A percentile compares a stretch with the other conserved stretches of the same genome.
These are phyloP conservation scores for Pteruthius melanotis DNA, from an alignment of 2,113 vertebrate species.

Conservation along the genomic window DNA sequence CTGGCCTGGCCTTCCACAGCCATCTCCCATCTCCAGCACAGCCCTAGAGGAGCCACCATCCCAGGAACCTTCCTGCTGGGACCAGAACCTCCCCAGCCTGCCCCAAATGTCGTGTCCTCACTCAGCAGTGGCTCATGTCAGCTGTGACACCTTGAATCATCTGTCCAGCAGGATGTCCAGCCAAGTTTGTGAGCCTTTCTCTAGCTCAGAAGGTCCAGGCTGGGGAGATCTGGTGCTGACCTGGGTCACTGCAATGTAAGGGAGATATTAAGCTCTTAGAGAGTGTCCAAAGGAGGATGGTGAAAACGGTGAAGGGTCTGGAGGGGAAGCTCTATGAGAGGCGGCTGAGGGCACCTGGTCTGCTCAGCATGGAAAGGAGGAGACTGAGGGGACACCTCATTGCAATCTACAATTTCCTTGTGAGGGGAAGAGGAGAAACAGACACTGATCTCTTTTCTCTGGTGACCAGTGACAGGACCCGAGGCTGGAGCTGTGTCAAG, in stretches of 20 bases:
- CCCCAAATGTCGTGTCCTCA: background rate
- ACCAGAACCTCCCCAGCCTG: background rate
- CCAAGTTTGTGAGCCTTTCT: background rate
- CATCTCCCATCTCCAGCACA: background rate
- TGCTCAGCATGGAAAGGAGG: background rate
- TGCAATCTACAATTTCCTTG: background rate
- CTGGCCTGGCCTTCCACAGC: background rate
- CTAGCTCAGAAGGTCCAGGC: background rate
- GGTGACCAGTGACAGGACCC: background rate
- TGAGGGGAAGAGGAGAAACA: background rate
- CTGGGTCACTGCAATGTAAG: background rate
- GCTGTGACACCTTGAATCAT: background rate
- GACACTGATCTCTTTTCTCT: background rate
- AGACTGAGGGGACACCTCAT: background rate
- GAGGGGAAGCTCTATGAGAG: background rate
- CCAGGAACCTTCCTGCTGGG: background rate
- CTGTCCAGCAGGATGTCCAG: background rate
- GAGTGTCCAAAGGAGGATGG: background rate
- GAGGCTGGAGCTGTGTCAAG: background rate
- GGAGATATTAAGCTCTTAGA: background rate
- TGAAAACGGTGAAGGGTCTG: background rate
- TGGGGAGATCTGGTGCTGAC: background rate
- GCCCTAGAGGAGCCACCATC: background rate
- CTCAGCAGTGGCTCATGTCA: background rate
- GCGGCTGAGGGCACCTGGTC: fast-evolving